Percentiles rank a stretch among this genome's conserved stretches.
These are phyloP conservation scores for Tor tambroides DNA, from an alignment of 2,113 vertebrate genomes.

Conservation along the genomic window DNA sequence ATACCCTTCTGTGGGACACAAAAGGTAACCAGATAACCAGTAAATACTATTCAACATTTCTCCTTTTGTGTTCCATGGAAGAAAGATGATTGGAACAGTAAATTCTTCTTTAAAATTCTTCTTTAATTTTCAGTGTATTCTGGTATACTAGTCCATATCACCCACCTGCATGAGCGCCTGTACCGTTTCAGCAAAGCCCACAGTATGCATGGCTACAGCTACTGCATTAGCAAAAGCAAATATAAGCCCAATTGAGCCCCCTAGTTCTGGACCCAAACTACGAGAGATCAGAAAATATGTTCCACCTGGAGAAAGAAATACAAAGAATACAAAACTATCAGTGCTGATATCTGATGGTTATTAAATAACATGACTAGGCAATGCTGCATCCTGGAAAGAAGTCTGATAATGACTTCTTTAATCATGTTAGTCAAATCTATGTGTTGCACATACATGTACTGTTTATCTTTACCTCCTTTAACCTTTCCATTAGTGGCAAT, in stretches of 20 bases:
- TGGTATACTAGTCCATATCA: not conserved
- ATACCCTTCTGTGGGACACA: too few relatives aligned
- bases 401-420: not conserved
- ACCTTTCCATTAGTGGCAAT: slow-evolving; percentile 83
- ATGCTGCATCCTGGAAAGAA: not conserved
- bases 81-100: not conserved
- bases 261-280: slow-evolving; percentile 93
- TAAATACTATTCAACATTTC: not conserved
- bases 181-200: slow-evolving; percentile 95
- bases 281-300: slow-evolving; percentile 98
- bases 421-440: not conserved
- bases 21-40: not conserved
- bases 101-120: too few relatives aligned
- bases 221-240: slow-evolving; percentile 96
- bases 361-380: not conserved
- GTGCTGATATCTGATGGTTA: not conserved
- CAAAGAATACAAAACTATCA: not conserved
- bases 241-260: slow-evolving; percentile 94
- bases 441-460: too few relatives aligned
- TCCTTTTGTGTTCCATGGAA: not conserved
- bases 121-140: not conserved
- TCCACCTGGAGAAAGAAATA: slow-evolving; percentile 79
- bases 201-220: slow-evolving; percentile 96
- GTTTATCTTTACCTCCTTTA: slow-evolving; percentile 74
- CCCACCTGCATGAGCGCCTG: slow-evolving; percentile 84